Base-by-base conservation (phyloP, 2,888 invertebrate species). In the Drosophila borborema region DNA sequence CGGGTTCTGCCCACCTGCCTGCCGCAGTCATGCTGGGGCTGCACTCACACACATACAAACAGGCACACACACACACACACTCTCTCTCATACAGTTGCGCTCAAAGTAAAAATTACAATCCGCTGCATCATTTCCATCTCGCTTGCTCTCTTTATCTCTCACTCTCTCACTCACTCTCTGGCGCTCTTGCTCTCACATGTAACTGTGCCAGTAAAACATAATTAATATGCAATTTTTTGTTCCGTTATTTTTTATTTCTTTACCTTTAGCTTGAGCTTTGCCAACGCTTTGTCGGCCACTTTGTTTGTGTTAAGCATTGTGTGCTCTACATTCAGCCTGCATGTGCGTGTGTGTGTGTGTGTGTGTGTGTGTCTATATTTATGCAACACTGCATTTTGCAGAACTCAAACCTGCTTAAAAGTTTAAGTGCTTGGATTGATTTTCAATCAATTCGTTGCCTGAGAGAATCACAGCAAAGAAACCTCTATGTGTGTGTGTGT, bases 131-230 rank as follows among this genome's bases (percentile, higher is more conserved):
- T 28, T 31, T 40, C 1, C 40, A 23, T 9, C 34, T 34, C 38
- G 0, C 43, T 34, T 20, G 43, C 43, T 38, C 40, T 12, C 34
- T 34, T 28, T 16, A 41, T 36, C 18, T 40, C 7, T 3, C 34
- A 23, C 63, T 34, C 31, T n/a, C 31, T 10, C 49, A 12, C 6
- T 0, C 10, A 10, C 28, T 8, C n/a, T 31, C n/a, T 48, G 9
- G 4, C 28, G 41, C 38, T 70, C 68, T 54, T 38, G 45, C 66
- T 71, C 55, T 54, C 73, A 77, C 61, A 72, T 74, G 85, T 80
- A 87, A 85, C 77, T 85, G 85, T 85, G 85, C 85, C 89, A 89
- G 89, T 85, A 86, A 85, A 89, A 87, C 85, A 85, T 85, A 85
- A 85, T 85, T 85, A 85, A 85, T 85, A 85, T 85, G 89, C 89